Percentiles rank a stretch among this genome's conserved stretches.
Conservation (phyloP, 2,888 invertebrate species). For the Ischnura elegans region DNA sequence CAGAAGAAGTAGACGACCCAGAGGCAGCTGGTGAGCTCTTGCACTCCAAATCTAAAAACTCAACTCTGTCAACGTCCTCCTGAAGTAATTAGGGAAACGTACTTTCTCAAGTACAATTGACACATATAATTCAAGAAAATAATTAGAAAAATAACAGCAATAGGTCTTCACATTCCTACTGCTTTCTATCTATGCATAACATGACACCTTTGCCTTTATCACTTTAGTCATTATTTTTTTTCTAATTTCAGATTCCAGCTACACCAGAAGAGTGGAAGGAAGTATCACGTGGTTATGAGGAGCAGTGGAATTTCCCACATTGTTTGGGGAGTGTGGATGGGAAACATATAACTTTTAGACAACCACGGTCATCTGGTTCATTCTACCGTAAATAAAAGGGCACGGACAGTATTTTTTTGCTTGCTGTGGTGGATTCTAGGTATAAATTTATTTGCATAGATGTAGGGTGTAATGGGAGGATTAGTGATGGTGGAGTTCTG, state of each 20-base stretch:
- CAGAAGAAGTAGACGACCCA: not conserved
- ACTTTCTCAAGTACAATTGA: not conserved
- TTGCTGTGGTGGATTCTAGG: slow-evolving; percentile 33
- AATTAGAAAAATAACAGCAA: not conserved
- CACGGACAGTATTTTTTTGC: not conserved
- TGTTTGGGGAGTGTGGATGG: slow-evolving; percentile 35
- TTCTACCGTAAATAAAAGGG: not conserved
- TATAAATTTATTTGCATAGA: slow-evolving; percentile 65
- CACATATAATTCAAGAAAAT: not conserved
- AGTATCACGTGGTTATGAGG: slow-evolving; percentile 68
- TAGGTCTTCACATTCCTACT: slow-evolving; percentile 71
- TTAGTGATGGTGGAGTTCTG: slow-evolving; percentile 70
- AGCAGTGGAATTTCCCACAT: slow-evolving; percentile 61
- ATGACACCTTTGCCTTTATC: not conserved
- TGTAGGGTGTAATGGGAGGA: slow-evolving; percentile 69
- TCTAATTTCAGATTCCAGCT: slow-evolving; percentile 68
- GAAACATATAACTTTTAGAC: slow-evolving; percentile 8
- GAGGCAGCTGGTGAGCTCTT: not conserved
- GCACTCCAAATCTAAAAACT: not conserved
- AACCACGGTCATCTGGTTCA: not conserved
- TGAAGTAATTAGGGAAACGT: not conserved
- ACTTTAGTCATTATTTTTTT: not conserved
- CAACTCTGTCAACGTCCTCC: not conserved
- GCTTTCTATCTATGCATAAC: slow-evolving; percentile 71
- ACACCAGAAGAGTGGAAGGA: slow-evolving; percentile 68